Conservation (phyloP, 2,113 vertebrate species). For the Hirundichthys speculiger region DNA sequence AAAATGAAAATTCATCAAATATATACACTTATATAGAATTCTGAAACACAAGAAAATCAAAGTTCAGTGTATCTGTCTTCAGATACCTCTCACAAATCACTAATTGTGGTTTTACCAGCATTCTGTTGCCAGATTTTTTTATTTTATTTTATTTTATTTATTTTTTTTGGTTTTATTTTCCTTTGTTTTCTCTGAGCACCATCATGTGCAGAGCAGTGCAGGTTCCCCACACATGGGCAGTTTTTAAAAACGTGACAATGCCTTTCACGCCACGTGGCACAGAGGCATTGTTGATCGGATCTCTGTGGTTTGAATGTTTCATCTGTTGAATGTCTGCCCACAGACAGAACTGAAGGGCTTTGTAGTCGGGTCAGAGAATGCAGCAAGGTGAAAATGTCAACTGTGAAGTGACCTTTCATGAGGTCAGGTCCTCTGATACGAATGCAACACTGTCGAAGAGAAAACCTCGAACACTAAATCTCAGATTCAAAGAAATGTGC, state of each 20-base stretch:
- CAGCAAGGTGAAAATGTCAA: neutral
- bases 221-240: neutral
- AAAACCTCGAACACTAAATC: neutral
- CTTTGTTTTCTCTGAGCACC: neutral
- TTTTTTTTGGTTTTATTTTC: neutral
- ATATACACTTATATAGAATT: neutral
- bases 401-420: neutral
- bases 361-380: neutral
- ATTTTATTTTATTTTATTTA: neutral
- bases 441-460: no score
- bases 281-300: slow-evolving; percentile 10
- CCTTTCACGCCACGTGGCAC: neutral
- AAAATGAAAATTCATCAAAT: neutral
- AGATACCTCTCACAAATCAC: neutral
- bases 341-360: slow-evolving; percentile 5
- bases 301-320: slow-evolving; percentile 14
- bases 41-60: neutral
- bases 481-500: no score
- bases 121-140: neutral
- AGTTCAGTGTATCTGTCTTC: neutral
- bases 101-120: neutral
- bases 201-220: neutral
- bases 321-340: slow-evolving; percentile 17
- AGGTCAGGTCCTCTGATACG: no score
- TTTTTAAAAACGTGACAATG: slow-evolving; percentile 1